A percentile compares a stretch with the other conserved stretches of the same genome.
Evolutionary conservation across 2,113 vertebrate species (phyloP).

Genomic region (Tinamus guttatus): DNA sequence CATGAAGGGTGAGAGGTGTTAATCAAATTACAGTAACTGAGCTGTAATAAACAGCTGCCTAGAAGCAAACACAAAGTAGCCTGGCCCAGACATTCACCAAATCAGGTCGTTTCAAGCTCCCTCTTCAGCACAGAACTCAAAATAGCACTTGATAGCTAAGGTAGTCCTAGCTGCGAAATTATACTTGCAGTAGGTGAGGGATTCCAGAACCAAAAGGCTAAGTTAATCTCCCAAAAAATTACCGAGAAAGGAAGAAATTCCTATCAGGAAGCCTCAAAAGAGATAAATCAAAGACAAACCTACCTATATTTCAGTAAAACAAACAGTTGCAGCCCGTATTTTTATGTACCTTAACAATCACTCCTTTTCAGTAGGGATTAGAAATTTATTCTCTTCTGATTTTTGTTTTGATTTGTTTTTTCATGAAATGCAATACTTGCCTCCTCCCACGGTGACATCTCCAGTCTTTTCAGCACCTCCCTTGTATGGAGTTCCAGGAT

Average conservation of each 20-base stretch:
- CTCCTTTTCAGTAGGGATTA: neutral
- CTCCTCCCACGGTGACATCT: constrained; percentile 92
- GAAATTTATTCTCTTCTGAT: neutral
- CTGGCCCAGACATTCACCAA: neutral
- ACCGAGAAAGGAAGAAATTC: neutral
- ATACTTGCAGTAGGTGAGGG: neutral
- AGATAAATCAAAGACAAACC: neutral
- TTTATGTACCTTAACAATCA: neutral
- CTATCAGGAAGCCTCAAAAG: neutral
- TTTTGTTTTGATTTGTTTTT: neutral
- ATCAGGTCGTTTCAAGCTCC: neutral
- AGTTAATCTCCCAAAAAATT: neutral
- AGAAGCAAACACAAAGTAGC: neutral
- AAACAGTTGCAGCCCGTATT: neutral
- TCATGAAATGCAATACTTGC: constrained; percentile 70
- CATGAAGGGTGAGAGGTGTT: neutral
- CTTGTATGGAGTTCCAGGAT: constrained; percentile 94
- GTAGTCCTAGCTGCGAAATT: neutral
- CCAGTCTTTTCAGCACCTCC: constrained; percentile 93
- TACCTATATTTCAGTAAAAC: neutral
- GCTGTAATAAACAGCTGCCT: neutral
- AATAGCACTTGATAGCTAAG: neutral
- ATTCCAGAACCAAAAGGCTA: neutral
- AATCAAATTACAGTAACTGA: neutral
- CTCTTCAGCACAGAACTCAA: neutral